Evolutionary conservation across 2,113 vertebrate species (phyloP), one percentile per base, ranked within the genome.

Genomic region (Rhea americana): DNA sequence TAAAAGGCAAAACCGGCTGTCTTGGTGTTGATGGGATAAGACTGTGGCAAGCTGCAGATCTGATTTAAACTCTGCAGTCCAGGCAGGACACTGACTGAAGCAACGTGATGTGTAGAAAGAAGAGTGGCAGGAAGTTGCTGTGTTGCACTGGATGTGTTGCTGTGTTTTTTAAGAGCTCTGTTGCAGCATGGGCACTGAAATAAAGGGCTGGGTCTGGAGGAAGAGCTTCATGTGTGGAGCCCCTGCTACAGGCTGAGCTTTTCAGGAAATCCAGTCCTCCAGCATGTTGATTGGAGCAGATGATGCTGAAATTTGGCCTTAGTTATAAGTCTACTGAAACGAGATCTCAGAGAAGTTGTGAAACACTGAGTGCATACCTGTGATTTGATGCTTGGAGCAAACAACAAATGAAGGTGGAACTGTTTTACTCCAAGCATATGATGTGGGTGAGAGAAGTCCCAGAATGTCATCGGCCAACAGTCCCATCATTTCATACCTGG

Each of bases 1-100:
- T 89, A 84, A 83, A 93, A 95, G 85, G 81, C 85, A 94, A 58
- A 89, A 8, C 59, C 70, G 85, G 41, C 93, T 91, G 87, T 87
- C 16, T 47, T 30, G 85, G 30, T 9, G 62, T 37, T 55, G 74
- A 10, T 61, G 85, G 76, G 74, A 20, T 41, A 66, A 75, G 79
- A 28, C 35, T 56, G 11, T 0, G 2, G 74, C 25, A 17, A 65
- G 83, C 85, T 74, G 87, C 74, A 53, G 81, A 58, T 80, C 90
- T 88, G 87, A 56, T 84, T 86, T 55, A 15, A 50, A n/a, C 28
- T 63, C 79, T 37, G 76, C 32, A 25, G 76, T 74, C 39, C 78
- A 63, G 89, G 43, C 76, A 70, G 82, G 63, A 55, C 1, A 2
- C 75, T 41, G 9, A 32, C 37, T 1, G 12, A 16, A 47, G 79